A percentile compares a stretch with the other conserved stretches of the same genome.
These are phyloP conservation scores for Ictalurus punctatus DNA, from an alignment of 2,113 vertebrate species.

Conservation along the genomic window DNA sequence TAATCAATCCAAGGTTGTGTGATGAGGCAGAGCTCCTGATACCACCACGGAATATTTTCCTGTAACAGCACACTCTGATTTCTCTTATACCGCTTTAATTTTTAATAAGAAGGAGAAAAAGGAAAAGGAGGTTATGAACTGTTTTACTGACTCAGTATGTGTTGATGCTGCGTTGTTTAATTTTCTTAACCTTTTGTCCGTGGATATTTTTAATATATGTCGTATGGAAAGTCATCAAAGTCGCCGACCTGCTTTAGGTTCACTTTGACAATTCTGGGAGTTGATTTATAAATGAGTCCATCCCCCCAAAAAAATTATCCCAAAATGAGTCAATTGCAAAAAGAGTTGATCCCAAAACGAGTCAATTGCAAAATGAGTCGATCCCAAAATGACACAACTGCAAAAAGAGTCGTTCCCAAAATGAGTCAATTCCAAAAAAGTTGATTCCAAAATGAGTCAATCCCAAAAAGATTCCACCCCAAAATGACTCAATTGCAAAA, in stretches of 20 bases:
- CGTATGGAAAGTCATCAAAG: neutral
- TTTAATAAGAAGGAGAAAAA: neutral
- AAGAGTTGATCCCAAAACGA: no score
- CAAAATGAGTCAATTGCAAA: neutral
- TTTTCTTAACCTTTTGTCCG: no score
- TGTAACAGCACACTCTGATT: neutral
- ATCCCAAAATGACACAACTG: neutral
- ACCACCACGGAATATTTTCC: neutral
- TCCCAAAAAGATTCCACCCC: neutral
- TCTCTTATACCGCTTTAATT: neutral
- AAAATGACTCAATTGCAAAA: neutral
- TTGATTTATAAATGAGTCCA: neutral
- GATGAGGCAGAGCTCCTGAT: neutral
- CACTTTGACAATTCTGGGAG: neutral
- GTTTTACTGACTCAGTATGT: no score
- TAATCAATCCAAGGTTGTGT: no score
- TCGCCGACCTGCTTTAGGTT: neutral
- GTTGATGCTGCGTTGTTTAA: no score
- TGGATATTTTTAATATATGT: neutral
- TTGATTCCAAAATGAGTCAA: neutral
- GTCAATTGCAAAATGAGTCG: neutral
- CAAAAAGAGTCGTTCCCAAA: neutral
- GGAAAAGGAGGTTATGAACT: no score
- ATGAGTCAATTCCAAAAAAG: neutral
- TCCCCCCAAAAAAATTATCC: no score